phyloP scores from a whole-genome alignment of 2,113 vertebrate species.

The Cynopterus brachyotis region DNA sequence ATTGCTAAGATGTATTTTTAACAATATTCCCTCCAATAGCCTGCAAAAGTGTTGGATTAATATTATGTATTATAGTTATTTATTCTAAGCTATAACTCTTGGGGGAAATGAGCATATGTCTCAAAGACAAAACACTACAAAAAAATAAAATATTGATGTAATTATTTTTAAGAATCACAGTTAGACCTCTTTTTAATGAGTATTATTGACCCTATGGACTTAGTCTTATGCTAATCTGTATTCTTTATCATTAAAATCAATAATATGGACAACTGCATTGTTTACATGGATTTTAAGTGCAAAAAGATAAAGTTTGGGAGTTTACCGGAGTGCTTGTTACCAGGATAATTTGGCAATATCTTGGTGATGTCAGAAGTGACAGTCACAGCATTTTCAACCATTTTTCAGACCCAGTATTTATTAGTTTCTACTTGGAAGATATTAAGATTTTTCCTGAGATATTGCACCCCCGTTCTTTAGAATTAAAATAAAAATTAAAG shows the following conservation, averaged over 20 bases:
- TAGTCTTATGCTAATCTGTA: not conserved
- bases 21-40: not conserved
- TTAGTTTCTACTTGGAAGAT: not conserved
- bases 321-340: not conserved
- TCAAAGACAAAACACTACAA: not conserved
- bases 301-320: conserved; percentile 26
- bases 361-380: not conserved
- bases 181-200: conserved; percentile 47
- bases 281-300: not conserved
- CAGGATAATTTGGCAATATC: not conserved
- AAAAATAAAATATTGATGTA: conserved; percentile 51
- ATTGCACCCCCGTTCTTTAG: not conserved
- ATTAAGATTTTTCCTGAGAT: not conserved
- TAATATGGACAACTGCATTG: not conserved
- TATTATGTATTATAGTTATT: not conserved
- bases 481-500: conserved; percentile 33
- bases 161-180: conserved; percentile 31
- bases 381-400: not conserved
- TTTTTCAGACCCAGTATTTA: not conserved
- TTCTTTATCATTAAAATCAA: conserved; percentile 29
- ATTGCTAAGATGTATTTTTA: not conserved
- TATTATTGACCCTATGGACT: not conserved
- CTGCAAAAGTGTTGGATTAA: not conserved
- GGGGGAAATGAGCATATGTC: not conserved
- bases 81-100: not conserved